These are phyloP conservation scores for Proisotoma minuta DNA, from an alignment of 2,888 invertebrate genomes.

Conservation along the genomic window DNA sequence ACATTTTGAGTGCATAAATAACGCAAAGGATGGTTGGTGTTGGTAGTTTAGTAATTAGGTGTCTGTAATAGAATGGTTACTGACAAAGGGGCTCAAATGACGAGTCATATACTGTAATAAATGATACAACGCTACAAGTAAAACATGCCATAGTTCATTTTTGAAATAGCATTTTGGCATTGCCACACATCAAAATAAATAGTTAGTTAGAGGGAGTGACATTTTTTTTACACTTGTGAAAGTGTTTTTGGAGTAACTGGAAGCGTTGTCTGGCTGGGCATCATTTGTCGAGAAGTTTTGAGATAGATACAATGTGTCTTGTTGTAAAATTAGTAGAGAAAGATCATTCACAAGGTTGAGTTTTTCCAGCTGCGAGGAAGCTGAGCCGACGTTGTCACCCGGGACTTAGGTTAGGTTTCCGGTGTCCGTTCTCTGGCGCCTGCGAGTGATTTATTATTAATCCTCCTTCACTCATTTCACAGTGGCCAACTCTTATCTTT, in stretches of 20 bases:
- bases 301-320: slow-evolving; percentile 8
- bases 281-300: slow-evolving; percentile 2
- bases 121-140: slow-evolving; percentile 9
- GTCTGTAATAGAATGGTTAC: slow-evolving; percentile 40
- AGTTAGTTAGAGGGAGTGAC: too few species aligned
- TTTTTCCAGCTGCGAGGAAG: slow-evolving; percentile 48
- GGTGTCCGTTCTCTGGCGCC: slow-evolving; percentile 47
- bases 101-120: slow-evolving; percentile 14
- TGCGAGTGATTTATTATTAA: slow-evolving; percentile 48
- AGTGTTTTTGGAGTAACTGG: neutral
- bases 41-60: slow-evolving; percentile 45
- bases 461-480: slow-evolving; percentile 43
- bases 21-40: too few species aligned
- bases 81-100: slow-evolving; percentile 44
- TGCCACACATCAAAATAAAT: too few species aligned
- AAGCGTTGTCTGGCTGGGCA: neutral
- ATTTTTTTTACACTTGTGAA: too few species aligned
- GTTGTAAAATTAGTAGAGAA: slow-evolving; percentile 12
- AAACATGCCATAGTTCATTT: slow-evolving; percentile 4
- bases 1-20: too few species aligned
- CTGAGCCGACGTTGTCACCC: slow-evolving; percentile 46
- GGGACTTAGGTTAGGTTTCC: slow-evolving; percentile 47
- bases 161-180: slow-evolving; percentile 2
- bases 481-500: slow-evolving; percentile 41
- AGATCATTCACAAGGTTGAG: slow-evolving; percentile 30